Conservation (phyloP, 2,113 vertebrate species). For the Gopherus flavomarginatus region DNA sequence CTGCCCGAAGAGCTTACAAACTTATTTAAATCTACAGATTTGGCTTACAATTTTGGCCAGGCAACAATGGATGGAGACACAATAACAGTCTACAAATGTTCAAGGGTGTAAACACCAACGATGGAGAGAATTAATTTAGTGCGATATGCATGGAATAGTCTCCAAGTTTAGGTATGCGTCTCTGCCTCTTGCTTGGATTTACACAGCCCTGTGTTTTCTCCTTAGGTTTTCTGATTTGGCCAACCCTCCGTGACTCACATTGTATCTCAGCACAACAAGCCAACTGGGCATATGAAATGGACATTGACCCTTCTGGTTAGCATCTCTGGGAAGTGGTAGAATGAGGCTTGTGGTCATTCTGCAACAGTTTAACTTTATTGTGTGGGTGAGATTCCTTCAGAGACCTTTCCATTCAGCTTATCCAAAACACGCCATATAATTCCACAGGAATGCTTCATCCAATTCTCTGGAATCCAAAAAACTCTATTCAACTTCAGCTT, state of each 20-base stretch:
- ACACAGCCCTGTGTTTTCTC: not conserved
- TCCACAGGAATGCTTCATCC: too few relatives aligned
- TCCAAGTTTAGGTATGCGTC: not conserved
- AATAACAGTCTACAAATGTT: not conserved
- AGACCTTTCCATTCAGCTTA: too few relatives aligned
- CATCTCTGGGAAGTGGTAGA: not conserved
- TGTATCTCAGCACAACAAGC: not conserved
- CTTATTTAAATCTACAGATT: not conserved
- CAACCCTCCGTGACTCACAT: not conserved
- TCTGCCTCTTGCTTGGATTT: not conserved
- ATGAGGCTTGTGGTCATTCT: not conserved
- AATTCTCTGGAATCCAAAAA: too few relatives aligned
- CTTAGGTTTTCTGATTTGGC: not conserved
- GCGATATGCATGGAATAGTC: not conserved
- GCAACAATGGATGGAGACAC: not conserved
- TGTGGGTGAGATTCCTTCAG: not conserved
- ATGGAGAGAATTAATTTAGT: rapidly evolving
- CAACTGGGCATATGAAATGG: too few relatives aligned
- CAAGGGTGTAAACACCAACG: not conserved
- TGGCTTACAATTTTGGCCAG: not conserved
- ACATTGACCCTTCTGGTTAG: not conserved
- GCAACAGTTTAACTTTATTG: not conserved
- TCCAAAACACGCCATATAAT: too few relatives aligned
- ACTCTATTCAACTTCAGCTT: too few relatives aligned
- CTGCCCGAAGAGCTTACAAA: not conserved